Conservation (phyloP, 1,140 invertebrate genomes). For the Sinonovacula constricta region DNA sequence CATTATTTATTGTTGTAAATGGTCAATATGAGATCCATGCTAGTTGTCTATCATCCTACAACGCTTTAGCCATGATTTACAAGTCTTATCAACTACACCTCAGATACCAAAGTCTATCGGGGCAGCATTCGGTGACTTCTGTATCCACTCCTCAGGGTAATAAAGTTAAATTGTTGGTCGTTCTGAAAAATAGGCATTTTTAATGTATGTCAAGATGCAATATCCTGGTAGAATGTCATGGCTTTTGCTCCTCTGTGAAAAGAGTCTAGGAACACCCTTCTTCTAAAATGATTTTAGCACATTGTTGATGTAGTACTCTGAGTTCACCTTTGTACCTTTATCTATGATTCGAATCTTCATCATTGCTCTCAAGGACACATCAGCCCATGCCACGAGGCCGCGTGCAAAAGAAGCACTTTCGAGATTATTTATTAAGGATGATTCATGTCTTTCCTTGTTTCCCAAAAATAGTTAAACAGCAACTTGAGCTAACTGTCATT, state of each 20-base stretch:
- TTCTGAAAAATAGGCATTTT: neutral
- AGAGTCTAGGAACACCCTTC: slow-evolving; percentile 20
- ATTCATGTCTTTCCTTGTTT: too few relatives aligned
- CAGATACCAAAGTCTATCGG: slow-evolving; percentile 26
- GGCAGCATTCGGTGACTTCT: slow-evolving; percentile 12
- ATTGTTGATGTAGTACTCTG: slow-evolving; percentile 11
- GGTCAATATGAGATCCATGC: slow-evolving; percentile 11
- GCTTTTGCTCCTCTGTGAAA: slow-evolving; percentile 6
- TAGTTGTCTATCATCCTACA: neutral
- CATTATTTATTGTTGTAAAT: neutral
- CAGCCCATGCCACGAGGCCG: slow-evolving; percentile 11
- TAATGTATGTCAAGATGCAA: slow-evolving; percentile 2
- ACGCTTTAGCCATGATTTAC: neutral
- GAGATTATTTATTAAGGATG: too few relatives aligned
- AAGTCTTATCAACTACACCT: neutral
- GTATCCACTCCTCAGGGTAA: slow-evolving; percentile 7
- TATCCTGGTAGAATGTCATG: slow-evolving; percentile 12
- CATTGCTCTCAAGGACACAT: slow-evolving; percentile 14
- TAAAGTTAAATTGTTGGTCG: slow-evolving; percentile 4
- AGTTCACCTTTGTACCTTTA: slow-evolving; percentile 14
- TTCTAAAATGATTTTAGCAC: slow-evolving; percentile 14
- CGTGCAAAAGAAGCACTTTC: slow-evolving; percentile 19
- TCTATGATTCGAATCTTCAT: slow-evolving; percentile 8
- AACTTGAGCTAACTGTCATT: too few relatives aligned
- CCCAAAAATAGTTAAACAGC: too few relatives aligned